Conservation (phyloP, 1,140 invertebrate genomes). For the Elymnias hypermnestra region DNA sequence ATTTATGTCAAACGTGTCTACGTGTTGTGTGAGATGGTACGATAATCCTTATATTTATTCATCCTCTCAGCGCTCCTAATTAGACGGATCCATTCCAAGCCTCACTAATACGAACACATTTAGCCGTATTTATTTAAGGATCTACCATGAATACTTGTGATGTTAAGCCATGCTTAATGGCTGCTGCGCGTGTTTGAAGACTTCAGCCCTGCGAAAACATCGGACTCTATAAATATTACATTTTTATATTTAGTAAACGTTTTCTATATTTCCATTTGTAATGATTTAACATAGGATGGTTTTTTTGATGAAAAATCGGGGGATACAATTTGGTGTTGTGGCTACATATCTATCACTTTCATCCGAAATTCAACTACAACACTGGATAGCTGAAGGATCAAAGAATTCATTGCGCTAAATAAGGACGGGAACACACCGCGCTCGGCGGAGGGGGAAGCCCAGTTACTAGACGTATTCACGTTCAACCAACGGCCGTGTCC, state of each 20-base stretch:
- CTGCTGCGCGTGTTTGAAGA: conserved; percentile 29
- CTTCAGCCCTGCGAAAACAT: conserved; percentile 26
- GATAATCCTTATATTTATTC: conserved; percentile 65
- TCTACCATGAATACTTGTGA: conserved; percentile 30
- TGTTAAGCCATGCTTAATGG: conserved; percentile 36
- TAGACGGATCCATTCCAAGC: conserved; percentile 31
- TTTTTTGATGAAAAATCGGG: too few relatives aligned
- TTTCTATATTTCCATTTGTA: conserved; percentile 9
- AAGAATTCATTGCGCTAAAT: too few relatives aligned
- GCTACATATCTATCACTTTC: too few relatives aligned
- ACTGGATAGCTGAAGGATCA: too few relatives aligned
- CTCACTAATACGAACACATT: conserved; percentile 39
- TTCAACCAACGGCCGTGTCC: too few relatives aligned
- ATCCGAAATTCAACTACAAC: too few relatives aligned
- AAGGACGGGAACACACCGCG: too few relatives aligned
- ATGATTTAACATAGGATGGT: too few relatives aligned
- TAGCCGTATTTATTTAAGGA: conserved; percentile 45
- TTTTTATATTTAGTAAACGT: conserved; percentile 7
- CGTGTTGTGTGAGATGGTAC: conserved; percentile 34
- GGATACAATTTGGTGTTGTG: too few relatives aligned
- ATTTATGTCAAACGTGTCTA: conserved; percentile 9
- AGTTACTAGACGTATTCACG: too few relatives aligned
- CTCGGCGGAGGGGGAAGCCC: too few relatives aligned
- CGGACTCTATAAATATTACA: conserved; percentile 8
- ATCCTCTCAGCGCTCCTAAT: conserved; percentile 37